Percentiles rank a stretch among this genome's conserved stretches.
Conservation (phyloP, 2,113 vertebrate species). For the Castor canadensis region DNA sequence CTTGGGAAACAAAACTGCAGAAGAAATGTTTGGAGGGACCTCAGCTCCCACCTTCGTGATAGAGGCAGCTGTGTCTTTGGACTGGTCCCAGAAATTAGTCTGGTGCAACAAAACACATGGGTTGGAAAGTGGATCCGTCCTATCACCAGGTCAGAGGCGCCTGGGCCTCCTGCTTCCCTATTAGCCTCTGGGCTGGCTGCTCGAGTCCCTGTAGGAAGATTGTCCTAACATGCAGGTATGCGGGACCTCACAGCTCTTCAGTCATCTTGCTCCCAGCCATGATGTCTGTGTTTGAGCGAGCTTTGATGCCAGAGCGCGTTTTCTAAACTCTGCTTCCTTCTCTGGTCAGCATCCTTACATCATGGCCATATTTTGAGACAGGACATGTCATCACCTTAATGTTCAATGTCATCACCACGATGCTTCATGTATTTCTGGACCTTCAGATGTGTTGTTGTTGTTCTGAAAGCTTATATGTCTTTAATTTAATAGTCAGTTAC, state of each 20-base stretch:
- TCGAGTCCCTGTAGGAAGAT: background rate
- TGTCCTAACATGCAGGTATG: background rate
- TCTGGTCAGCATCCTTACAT: background rate
- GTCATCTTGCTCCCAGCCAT: background rate
- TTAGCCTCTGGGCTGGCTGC: background rate
- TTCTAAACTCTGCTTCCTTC: slow-evolving; percentile 9
- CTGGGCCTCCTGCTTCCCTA: background rate
- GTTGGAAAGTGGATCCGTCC: background rate
- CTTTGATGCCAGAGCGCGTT: background rate
- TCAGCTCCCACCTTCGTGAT: background rate
- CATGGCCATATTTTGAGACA: slow-evolving; percentile 19
- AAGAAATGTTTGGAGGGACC: background rate
- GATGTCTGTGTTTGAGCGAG: background rate
- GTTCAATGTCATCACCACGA: too few relatives aligned
- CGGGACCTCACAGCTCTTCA: background rate
- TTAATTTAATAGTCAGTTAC: slow-evolving; percentile 51
- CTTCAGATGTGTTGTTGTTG: background rate
- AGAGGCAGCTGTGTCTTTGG: background rate
- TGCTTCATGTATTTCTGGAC: slow-evolving; percentile 21
- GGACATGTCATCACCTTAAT: too few relatives aligned
- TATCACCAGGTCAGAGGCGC: background rate
- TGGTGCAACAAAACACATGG: background rate
- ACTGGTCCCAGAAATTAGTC: background rate
- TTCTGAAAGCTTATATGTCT: background rate
- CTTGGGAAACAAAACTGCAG: background rate